These are phyloP conservation scores for Nephila pilipes DNA, from an alignment of 1,140 invertebrate species.

Conservation along the genomic window DNA sequence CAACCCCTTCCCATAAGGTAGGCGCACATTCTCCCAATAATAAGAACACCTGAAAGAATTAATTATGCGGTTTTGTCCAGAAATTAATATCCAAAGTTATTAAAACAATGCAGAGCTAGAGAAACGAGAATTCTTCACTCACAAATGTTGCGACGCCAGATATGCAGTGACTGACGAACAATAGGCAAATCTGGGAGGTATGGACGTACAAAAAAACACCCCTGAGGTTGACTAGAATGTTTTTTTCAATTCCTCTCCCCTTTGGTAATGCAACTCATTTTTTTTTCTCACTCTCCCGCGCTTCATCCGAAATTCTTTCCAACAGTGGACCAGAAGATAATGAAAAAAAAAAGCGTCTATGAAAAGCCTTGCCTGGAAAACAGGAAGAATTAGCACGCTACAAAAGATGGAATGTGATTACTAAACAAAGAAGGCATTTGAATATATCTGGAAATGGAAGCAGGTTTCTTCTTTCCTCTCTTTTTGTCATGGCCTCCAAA, in stretches of 20 bases:
- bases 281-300: slow-evolving; percentile 19
- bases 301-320: slow-evolving; percentile 15
- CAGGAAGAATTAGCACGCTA: slow-evolving; percentile 39
- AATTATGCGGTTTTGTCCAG: slow-evolving; percentile 76
- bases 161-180: slow-evolving; percentile 46
- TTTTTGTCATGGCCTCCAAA: neutral
- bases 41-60: slow-evolving; percentile 77
- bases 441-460: neutral
- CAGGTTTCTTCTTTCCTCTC: neutral
- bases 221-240: slow-evolving; percentile 58
- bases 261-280: neutral
- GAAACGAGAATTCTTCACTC: slow-evolving; percentile 63
- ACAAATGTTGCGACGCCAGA: slow-evolving; percentile 42
- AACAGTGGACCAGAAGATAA: slow-evolving; percentile 17
- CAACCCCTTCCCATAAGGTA: neutral
- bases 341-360: neutral
- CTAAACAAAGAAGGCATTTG: slow-evolving; percentile 21
- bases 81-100: slow-evolving; percentile 77
- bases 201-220: slow-evolving; percentile 23
- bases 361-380: slow-evolving; percentile 20
- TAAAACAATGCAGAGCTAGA: slow-evolving; percentile 74
- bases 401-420: slow-evolving; percentile 53
- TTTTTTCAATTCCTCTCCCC: slow-evolving; percentile 9
- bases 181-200: slow-evolving; percentile 33
- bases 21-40: slow-evolving; percentile 55